A percentile compares a stretch with the other conserved stretches of the same genome.
phyloP scores from a whole-genome alignment of 2,797 vertebrate species.

The Pantherophis alleghaniensis region DNA sequence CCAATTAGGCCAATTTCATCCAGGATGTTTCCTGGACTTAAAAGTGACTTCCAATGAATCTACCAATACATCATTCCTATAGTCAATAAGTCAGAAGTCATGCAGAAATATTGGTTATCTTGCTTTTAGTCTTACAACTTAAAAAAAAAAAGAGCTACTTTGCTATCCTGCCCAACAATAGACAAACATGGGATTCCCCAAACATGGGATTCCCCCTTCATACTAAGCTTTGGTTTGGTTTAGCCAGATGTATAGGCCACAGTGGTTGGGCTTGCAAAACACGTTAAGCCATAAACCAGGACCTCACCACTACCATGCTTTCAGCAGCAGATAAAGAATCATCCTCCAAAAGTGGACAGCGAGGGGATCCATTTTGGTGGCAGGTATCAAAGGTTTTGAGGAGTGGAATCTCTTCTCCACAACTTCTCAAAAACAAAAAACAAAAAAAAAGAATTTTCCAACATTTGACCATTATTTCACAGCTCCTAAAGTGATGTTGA shows the following conservation, averaged over 20 bases:
- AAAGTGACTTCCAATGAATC: neutral
- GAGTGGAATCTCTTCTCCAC: neutral
- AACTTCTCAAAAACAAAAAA: neutral
- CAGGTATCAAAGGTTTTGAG: neutral
- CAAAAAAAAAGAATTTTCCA: neutral
- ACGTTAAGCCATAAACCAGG: neutral
- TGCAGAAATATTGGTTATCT: neutral
- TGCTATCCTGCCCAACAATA: neutral
- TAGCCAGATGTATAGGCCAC: neutral
- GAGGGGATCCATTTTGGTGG: neutral
- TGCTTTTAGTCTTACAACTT: neutral
- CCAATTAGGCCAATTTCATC: neutral
- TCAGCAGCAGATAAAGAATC: neutral
- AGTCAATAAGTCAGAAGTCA: neutral
- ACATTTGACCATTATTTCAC: neutral
- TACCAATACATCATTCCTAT: neutral
- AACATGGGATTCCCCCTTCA: neutral
- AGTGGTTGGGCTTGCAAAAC: neutral
- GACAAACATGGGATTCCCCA: neutral
- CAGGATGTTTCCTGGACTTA: neutral
- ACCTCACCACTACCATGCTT: neutral
- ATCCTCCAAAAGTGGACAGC: neutral
- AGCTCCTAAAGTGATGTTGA: neutral
- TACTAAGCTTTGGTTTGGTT: neutral
- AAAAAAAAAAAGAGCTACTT: neutral